A percentile compares a stretch with the other conserved stretches of the same genome.
Evolutionary conservation across 1,140 invertebrate species (phyloP).

Genomic region (Papilio dardanus): DNA sequence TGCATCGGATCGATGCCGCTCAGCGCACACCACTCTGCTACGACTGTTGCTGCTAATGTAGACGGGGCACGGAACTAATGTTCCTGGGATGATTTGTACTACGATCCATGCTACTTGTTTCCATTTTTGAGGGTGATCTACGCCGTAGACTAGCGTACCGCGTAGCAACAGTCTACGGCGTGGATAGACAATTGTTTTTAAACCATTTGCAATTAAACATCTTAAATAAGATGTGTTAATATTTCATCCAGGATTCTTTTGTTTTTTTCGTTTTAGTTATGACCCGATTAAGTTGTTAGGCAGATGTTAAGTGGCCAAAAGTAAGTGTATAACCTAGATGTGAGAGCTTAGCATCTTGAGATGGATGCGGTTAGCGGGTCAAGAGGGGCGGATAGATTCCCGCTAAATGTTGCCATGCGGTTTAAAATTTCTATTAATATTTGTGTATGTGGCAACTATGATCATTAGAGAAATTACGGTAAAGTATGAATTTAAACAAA

Average conservation of each 20-base stretch:
- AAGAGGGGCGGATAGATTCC: neutral
- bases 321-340: slow-evolving; percentile 6
- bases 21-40: neutral
- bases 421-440: neutral
- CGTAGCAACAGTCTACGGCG: too few species aligned
- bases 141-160: too few species aligned
- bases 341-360: neutral
- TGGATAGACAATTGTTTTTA: neutral
- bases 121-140: too few species aligned
- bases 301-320: slow-evolving; percentile 7
- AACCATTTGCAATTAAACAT: neutral
- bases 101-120: too few species aligned
- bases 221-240: too few species aligned
- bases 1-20: neutral
- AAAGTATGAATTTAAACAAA: too few species aligned
- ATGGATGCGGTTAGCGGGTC: slow-evolving; percentile 9
- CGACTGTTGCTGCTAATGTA: neutral
- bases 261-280: neutral
- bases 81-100: neutral
- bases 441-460: neutral
- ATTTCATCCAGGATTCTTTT: neutral
- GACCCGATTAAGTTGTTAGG: neutral
- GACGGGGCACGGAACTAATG: neutral
- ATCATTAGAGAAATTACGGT: neutral
- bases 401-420: neutral